phyloP scores from a whole-genome alignment of 2,888 invertebrate genomes.

The Megaustenia siamemsis region DNA sequence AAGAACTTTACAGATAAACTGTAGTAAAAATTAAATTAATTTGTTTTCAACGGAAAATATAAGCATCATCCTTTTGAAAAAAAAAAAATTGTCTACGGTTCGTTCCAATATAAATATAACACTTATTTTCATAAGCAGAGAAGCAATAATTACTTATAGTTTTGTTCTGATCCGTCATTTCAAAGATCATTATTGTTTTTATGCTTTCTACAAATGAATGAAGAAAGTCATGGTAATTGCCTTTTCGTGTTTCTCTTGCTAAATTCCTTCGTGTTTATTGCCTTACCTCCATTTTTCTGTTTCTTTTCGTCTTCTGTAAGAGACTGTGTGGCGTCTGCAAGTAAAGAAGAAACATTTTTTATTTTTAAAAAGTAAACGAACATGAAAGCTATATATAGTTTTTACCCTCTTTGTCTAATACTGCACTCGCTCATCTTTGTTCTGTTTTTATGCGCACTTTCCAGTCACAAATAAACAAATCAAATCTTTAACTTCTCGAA shows the following conservation, averaged over 20 bases:
- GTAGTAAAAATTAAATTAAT: too few species aligned
- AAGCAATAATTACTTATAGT: background rate
- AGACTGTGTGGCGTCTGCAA: constrained; percentile 69
- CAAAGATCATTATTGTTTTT: background rate
- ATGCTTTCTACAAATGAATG: background rate
- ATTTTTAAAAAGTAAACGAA: background rate
- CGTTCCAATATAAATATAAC: background rate
- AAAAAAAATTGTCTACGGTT: too few species aligned
- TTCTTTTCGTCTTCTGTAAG: constrained; percentile 73
- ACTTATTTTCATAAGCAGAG: background rate
- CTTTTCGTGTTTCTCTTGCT: constrained; percentile 6
- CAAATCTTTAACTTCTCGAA: background rate
- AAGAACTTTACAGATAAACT: too few species aligned
- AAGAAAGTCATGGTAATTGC: background rate
- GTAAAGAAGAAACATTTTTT: constrained; percentile 17
- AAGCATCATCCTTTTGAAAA: too few species aligned
- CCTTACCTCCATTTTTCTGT: constrained; percentile 70
- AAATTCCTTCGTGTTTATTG: background rate
- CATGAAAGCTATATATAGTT: background rate
- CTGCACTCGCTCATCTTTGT: background rate
- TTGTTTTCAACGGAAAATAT: too few species aligned
- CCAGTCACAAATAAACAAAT: background rate
- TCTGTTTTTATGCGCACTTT: too few species aligned
- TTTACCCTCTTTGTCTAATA: background rate
- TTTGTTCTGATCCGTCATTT: background rate